phyloP scores from a whole-genome alignment of 2,797 vertebrate genomes.

The Danio albolineatus region DNA sequence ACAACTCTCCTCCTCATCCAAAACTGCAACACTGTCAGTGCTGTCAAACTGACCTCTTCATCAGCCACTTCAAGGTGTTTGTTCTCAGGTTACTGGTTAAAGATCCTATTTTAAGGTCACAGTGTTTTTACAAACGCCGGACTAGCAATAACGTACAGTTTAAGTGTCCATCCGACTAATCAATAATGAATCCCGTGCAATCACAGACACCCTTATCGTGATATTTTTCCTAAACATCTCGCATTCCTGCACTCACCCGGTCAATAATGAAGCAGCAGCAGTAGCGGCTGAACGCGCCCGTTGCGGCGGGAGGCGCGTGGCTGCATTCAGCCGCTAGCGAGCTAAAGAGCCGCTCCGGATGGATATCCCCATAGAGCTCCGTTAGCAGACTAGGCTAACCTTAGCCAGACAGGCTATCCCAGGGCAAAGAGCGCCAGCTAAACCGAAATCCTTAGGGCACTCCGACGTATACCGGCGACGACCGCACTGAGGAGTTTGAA shows the following conservation, averaged over 20 bases:
- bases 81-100: slow-evolving; percentile 25
- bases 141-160: slow-evolving; percentile 1
- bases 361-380: slow-evolving; percentile 50
- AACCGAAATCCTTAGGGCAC: not conserved
- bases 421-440: slow-evolving; percentile 10
- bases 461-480: not conserved
- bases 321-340: slow-evolving; percentile 51
- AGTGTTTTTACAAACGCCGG: not conserved
- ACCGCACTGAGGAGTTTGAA: slow-evolving; percentile 7
- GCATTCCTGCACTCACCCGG: slow-evolving; percentile 59
- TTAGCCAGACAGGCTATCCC: slow-evolving; percentile 26
- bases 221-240: not conserved
- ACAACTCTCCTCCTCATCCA: not conserved
- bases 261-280: slow-evolving; percentile 46
- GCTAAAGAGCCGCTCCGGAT: slow-evolving; percentile 65
- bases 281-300: slow-evolving; percentile 25
- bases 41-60: slow-evolving; percentile 5
- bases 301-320: slow-evolving; percentile 45
- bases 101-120: slow-evolving; percentile 8
- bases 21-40: slow-evolving; percentile 6
- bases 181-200: not conserved
- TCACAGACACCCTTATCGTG: not conserved
- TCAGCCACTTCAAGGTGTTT: not conserved
- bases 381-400: slow-evolving; percentile 40
- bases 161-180: not conserved